phyloP scores from a whole-genome alignment of 1,140 invertebrate genomes.

The Hypothenemus hampei region DNA sequence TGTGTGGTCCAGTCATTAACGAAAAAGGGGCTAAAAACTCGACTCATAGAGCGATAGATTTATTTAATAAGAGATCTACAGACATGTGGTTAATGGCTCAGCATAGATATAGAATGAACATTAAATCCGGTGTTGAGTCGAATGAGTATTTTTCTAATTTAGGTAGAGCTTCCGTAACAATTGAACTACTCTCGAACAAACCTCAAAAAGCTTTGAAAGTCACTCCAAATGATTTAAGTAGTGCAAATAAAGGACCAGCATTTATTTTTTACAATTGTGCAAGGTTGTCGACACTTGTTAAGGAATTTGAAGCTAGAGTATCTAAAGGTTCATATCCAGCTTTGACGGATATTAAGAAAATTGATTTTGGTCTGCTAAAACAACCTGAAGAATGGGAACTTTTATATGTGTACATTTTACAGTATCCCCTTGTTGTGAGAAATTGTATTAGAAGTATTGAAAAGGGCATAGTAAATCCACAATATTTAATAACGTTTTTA shows the following conservation, averaged over 20 bases:
- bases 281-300: slow-evolving; percentile 57
- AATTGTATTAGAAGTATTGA: slow-evolving; percentile 48
- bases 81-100: slow-evolving; percentile 57
- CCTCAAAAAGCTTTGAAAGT: slow-evolving; percentile 40
- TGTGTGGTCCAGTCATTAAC: slow-evolving; percentile 38
- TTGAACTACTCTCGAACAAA: slow-evolving; percentile 62
- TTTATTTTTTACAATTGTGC: slow-evolving; percentile 71
- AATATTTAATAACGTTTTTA: slow-evolving; percentile 60
- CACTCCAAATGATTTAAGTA: slow-evolving; percentile 38
- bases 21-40: slow-evolving; percentile 32
- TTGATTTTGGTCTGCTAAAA: slow-evolving; percentile 56
- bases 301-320: slow-evolving; percentile 54
- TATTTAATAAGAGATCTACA: slow-evolving; percentile 49
- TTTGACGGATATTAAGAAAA: slow-evolving; percentile 50
- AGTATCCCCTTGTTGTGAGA: slow-evolving; percentile 56
- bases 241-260: slow-evolving; percentile 47
- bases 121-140: slow-evolving; percentile 29
- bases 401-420: slow-evolving; percentile 59
- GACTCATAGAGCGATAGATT: slow-evolving; percentile 12
- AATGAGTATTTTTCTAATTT: slow-evolving; percentile 46
- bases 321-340: slow-evolving; percentile 50
- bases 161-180: slow-evolving; percentile 55
- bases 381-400: slow-evolving; percentile 70
- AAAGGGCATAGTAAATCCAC: slow-evolving; percentile 51
- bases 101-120: slow-evolving; percentile 56